Evolutionary conservation across 2,113 vertebrate species (phyloP).

Genomic region (Pleuronectes platessa): DNA sequence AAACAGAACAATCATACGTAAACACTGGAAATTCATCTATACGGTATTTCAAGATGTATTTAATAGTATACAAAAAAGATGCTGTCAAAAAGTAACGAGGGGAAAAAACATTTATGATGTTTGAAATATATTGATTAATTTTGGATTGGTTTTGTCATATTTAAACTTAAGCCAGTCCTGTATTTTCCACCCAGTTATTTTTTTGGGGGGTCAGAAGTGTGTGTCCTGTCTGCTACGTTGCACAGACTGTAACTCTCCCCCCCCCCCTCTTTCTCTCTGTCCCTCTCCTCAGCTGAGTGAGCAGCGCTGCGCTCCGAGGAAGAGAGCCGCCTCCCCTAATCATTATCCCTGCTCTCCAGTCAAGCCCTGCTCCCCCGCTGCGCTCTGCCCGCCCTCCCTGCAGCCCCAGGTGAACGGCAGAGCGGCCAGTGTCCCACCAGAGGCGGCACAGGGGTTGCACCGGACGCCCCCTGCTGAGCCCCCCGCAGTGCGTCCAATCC

Average conservation of each 20-base stretch:
- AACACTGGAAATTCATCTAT: conserved; percentile 14
- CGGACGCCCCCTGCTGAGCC: conserved; percentile 64
- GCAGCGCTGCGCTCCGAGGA: conserved; percentile 69
- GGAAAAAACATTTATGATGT: not conserved
- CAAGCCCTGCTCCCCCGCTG: conserved; percentile 74
- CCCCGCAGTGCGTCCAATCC: conserved; percentile 87
- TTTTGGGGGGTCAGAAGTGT: too few species aligned
- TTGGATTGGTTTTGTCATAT: not conserved
- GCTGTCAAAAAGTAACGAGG: not conserved
- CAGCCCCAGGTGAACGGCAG: conserved; percentile 81
- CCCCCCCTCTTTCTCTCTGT: not conserved
- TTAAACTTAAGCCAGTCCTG: too few species aligned
- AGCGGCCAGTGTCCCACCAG: conserved; percentile 46
- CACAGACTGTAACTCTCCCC: conserved; percentile 74
- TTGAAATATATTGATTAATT: not conserved
- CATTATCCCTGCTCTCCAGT: conserved; percentile 79
- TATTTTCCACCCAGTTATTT: too few species aligned
- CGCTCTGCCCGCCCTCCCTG: conserved; percentile 71
- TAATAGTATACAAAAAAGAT: not conserved
- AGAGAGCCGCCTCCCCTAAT: conserved; percentile 74
- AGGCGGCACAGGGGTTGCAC: conserved; percentile 47
- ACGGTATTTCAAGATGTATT: not conserved
- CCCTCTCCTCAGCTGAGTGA: conserved; percentile 77
- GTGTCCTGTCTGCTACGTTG: conserved; percentile 73
- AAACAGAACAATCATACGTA: conserved; percentile 10